These are phyloP conservation scores for Podarcis siculus DNA, from an alignment of 2,797 vertebrate genomes.

Conservation along the genomic window DNA sequence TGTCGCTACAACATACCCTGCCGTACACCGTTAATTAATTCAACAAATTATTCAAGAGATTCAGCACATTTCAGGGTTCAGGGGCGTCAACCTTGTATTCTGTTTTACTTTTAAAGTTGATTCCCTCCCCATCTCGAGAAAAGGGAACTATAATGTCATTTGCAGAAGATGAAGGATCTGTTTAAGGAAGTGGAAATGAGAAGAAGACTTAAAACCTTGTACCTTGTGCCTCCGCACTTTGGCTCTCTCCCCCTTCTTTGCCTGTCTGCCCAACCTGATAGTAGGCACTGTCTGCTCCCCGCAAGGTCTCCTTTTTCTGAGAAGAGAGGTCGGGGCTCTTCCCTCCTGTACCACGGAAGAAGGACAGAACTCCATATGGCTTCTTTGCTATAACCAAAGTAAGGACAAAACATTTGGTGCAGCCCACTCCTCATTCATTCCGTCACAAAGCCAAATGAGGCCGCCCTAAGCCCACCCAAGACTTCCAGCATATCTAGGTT, in stretches of 20 bases:
- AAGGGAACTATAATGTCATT: no score
- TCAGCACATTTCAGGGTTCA: not conserved
- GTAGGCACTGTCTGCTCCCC: slow-evolving; percentile 84
- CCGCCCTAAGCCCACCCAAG: not conserved
- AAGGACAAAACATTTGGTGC: slow-evolving; percentile 20
- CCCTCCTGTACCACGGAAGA: slow-evolving; percentile 84
- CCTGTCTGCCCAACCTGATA: slow-evolving; percentile 84
- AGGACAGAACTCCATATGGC: slow-evolving; percentile 81
- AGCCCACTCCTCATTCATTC: not conserved
- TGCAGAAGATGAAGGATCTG: no score
- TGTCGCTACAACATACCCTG: not conserved
- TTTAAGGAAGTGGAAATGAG: no score
- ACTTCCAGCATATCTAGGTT: not conserved
- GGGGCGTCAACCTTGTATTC: no score
- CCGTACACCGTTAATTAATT: not conserved
- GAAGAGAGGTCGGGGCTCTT: slow-evolving; percentile 83
- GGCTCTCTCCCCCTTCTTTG: slow-evolving; percentile 81
- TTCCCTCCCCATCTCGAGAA: no score
- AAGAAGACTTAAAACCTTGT: not conserved
- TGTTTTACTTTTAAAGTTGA: no score
- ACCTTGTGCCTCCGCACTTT: slow-evolving; percentile 80
- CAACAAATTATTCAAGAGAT: not conserved
- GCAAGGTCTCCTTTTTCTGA: slow-evolving; percentile 84
- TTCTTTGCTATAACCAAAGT: slow-evolving; percentile 78
- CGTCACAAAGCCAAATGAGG: not conserved